A percentile compares a stretch with the other conserved stretches of the same genome.
These are phyloP conservation scores for Drosophila ustulata DNA, from an alignment of 2,888 invertebrate genomes.

Conservation along the genomic window DNA sequence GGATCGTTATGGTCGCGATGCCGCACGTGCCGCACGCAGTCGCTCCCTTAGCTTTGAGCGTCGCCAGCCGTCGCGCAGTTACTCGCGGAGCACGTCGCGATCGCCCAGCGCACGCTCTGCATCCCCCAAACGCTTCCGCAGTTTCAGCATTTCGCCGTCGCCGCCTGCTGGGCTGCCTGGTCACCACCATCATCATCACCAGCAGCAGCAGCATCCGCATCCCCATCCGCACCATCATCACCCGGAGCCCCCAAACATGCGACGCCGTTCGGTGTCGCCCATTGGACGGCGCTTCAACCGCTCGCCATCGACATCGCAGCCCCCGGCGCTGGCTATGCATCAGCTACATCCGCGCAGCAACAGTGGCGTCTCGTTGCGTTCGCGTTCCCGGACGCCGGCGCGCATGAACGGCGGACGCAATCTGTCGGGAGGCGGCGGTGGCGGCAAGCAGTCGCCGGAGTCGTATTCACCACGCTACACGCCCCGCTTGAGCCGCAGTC, in stretches of 20 bases:
- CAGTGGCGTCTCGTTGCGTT: conserved; percentile 77
- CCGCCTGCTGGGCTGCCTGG: conserved; percentile 55
- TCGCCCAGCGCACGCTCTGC: conserved; percentile 79
- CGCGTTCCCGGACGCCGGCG: conserved; percentile 77
- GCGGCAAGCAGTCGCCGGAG: conserved; percentile 55
- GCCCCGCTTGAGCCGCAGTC: conserved; percentile 81
- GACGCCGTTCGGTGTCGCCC: conserved; percentile 61
- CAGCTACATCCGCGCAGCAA: conserved; percentile 50
- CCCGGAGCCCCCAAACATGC: conserved; percentile 32
- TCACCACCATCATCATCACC: conserved; percentile 4
- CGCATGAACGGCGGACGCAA: conserved; percentile 73
- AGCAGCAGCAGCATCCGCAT: conserved; percentile 33
- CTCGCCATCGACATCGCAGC: conserved; percentile 63
- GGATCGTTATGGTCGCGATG: conserved; percentile 92
- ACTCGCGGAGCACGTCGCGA: conserved; percentile 74
- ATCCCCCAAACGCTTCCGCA: conserved; percentile 67
- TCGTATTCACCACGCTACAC: conserved; percentile 81
- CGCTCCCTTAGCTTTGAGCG: conserved; percentile 76
- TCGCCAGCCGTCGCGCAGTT: conserved; percentile 65
- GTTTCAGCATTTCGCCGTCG: conserved; percentile 83
- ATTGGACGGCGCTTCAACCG: conserved; percentile 61
- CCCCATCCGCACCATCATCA: conserved; percentile 19
- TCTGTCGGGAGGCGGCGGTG: conserved; percentile 23
- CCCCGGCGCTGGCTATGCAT: conserved; percentile 10
- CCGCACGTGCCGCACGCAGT: conserved; percentile 85